phyloP scores from a whole-genome alignment of 1,140 invertebrate species.

The Drosophila navojoa region DNA sequence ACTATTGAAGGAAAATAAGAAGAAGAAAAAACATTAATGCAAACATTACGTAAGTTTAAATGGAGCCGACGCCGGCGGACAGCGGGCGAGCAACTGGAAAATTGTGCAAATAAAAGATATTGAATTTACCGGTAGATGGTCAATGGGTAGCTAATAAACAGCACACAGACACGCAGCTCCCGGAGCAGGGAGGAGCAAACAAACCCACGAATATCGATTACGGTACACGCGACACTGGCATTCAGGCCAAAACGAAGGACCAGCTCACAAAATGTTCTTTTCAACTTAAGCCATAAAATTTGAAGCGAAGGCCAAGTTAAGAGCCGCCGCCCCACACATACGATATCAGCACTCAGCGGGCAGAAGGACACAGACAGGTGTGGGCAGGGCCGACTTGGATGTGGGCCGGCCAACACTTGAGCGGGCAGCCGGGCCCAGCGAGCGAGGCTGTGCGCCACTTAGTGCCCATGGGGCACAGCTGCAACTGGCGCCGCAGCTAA shows the following conservation, averaged over 20 bases:
- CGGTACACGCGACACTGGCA: conserved; percentile 42
- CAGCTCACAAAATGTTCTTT: conserved; percentile 44
- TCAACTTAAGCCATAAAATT: conserved; percentile 76
- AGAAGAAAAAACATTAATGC: conserved; percentile 40
- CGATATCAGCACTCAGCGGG: conserved; percentile 60
- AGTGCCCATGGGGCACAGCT: conserved; percentile 56
- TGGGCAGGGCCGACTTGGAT: not conserved
- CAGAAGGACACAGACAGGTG: conserved; percentile 10
- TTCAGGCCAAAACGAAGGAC: conserved; percentile 29
- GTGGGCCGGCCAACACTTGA: conserved; percentile 4
- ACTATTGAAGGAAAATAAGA: conserved; percentile 45
- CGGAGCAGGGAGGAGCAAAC: conserved; percentile 1
- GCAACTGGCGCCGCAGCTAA: conserved; percentile 20
- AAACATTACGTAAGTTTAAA: conserved; percentile 57
- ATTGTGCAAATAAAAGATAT: conserved; percentile 73
- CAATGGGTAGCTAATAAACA: conserved; percentile 64
- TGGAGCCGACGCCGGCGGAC: conserved; percentile 3
- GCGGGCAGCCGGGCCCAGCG: conserved; percentile 6
- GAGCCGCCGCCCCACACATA: conserved; percentile 9
- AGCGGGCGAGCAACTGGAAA: conserved; percentile 43
- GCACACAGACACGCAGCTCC: conserved; percentile 55
- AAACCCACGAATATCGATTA: conserved; percentile 66
- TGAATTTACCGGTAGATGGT: conserved; percentile 58
- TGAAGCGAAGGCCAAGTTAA: conserved; percentile 63
- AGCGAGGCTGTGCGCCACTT: conserved; percentile 63